A percentile compares a stretch with the other conserved stretches of the same genome.
phyloP scores from a whole-genome alignment of 2,888 invertebrate genomes.

The Tineola bisselliella region DNA sequence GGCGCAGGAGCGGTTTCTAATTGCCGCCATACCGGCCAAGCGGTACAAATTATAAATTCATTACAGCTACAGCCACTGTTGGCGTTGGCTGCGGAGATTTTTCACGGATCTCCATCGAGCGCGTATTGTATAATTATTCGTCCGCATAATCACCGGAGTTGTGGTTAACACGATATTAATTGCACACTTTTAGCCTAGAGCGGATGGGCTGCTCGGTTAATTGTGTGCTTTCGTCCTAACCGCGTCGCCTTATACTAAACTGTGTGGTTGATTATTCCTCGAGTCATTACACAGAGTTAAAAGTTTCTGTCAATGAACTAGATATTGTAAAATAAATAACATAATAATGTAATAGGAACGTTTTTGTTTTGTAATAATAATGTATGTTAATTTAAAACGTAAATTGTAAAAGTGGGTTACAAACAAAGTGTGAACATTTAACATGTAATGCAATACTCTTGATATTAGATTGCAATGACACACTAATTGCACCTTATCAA shows the following conservation, averaged over 20 bases:
- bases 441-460: no score
- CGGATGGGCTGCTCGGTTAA: not conserved
- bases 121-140: conserved; percentile 7
- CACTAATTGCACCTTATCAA: not conserved
- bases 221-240: not conserved
- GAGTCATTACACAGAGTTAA: no score
- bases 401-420: no score
- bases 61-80: conserved; percentile 24
- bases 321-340: no score
- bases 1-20: conserved; percentile 24
- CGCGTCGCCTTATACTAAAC: not conserved
- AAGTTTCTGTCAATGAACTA: no score
- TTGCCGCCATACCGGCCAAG: conserved; percentile 31
- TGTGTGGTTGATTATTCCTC: not conserved
- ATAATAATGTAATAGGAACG: no score
- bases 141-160: not conserved
- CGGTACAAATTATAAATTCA: conserved; percentile 56
- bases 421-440: no score
- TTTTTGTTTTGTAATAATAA: no score
- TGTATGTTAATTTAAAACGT: no score
- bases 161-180: conserved; percentile 10
- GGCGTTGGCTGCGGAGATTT: conserved; percentile 2
- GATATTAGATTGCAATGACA: not conserved
- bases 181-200: conserved; percentile 2
- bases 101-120: conserved; percentile 2